Conservation (phyloP, 2,797 vertebrate genomes). For the Ptychadena robeensis region DNA sequence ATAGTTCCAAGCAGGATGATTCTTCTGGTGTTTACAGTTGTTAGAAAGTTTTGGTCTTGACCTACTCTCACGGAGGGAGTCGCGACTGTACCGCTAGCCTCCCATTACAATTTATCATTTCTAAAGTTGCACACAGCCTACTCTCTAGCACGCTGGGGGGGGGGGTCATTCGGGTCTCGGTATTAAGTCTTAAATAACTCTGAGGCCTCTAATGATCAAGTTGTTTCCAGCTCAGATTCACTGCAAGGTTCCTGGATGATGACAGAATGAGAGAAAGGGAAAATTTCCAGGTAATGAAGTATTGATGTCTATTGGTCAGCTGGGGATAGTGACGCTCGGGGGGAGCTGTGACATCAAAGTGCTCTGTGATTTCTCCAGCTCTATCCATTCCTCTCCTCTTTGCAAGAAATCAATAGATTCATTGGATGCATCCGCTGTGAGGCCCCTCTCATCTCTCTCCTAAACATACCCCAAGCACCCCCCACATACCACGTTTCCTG, state of each 20-base stretch:
- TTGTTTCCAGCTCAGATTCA: background rate
- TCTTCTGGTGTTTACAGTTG: background rate
- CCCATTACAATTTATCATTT: background rate
- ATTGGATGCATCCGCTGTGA: constrained; percentile 18
- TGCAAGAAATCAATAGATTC: constrained; percentile 19
- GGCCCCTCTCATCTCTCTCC: background rate
- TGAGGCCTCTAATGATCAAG: background rate
- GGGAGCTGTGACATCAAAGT: too few species aligned
- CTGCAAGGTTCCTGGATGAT: background rate
- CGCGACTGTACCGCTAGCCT: background rate
- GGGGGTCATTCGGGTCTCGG: background rate
- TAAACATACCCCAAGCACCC: background rate
- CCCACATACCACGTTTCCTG: too few species aligned
- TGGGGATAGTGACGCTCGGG: background rate
- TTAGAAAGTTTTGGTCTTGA: background rate
- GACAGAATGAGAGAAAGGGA: background rate
- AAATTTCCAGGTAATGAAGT: background rate
- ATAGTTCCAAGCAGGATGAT: too few species aligned
- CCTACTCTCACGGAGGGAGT: too few species aligned
- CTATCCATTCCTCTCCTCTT: background rate
- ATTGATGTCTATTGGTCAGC: background rate
- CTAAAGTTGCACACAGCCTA: background rate
- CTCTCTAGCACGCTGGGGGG: background rate
- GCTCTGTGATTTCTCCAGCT: too few species aligned
- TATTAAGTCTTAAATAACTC: background rate